Base-by-base conservation (phyloP, 2,888 invertebrate genomes). In the Acronicta aceris region DNA sequence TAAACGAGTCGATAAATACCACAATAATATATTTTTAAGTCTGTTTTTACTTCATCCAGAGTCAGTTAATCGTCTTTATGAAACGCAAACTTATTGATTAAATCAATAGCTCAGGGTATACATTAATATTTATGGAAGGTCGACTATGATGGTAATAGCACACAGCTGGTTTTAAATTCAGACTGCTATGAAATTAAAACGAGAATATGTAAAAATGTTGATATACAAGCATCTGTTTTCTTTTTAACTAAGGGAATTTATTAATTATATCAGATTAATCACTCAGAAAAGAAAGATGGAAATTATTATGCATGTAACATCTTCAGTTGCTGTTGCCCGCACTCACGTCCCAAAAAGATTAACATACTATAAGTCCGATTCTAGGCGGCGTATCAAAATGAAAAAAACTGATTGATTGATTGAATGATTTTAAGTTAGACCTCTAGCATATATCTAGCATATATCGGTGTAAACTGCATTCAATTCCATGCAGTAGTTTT, bases 81-180 rank as follows among this genome's bases (percentile, higher is more conserved):
- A 21, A 33, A 21, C n/a, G 12, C 36, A 25, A 45, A 25, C 43
- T 42, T 21, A 33, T 42, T 33, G 33, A 30, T 6, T 25, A 15
- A 51, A 51, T 51, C 16, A 42, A 51, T 51, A 13, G 27, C 41
- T 9, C 12, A 27, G 51, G 17, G 27, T 16, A 30, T 30, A 25
- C 21, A 50, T 50, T 50, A 42, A 51, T 51, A 51, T 51, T 41
- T 51, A 41, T 51, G 30, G 13, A 41, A 30, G 30, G 27, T 36
- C 12, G 1, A 36, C 36, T 12, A 13, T 13, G 13, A 36, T 13
- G 36, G 36, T 36, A 36, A 36, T 13, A 27, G 27, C 16, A 25
- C 38, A 13, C 17, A 12, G 13, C 17, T 17, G 13, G 15, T 48
- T 21, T 13, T n/a, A 48, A 36, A 48, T 48, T 21, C 36, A 13